Base-by-base conservation (phyloP, 2,797 vertebrate genomes). In the Thunnus albacares region DNA sequence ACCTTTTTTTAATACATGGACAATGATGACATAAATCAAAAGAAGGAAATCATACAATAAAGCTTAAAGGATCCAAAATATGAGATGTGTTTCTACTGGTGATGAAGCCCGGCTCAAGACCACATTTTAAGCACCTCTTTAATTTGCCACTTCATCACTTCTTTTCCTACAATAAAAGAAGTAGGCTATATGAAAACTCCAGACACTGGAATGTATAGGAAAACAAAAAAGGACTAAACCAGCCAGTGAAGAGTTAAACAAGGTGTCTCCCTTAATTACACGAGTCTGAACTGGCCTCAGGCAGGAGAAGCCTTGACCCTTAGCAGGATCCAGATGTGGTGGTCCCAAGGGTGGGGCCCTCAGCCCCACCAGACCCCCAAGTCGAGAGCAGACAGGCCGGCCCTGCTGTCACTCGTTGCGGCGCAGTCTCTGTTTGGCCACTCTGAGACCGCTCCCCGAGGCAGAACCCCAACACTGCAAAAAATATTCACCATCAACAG, bases 301-400 rank as follows among this genome's bases (percentile, higher is more conserved):
- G 98, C 98, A 95, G 95, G 95, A 97, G 97, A 97, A 96, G 97
- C 96, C 96, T 97, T 99, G 98, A 98, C 98, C 97, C 97, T 96
- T 97, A 97, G 97, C 97, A 96, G 97, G 96, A 98, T 98, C 98
- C 98, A 99, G 98, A 99, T 99, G 98, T 99, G 96, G 95, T 67
- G 93, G 95, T 97, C 97, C 96, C 97, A 86, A 94, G 97, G 97
- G 93, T 90, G 90, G 93, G 91, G 95, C 92, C 93, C 92, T 92
- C 82, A 67, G 91, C 89, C 88, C 89, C 86, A 85, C 81, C 90
- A 94, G 92, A 94, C 91, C 95, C 95, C 94, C 94, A 94, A 93
- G 93, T 93, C 33, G 73, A 92, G 88, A 93, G 94, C 94, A 95
- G 95, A 96, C 94, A 93, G 92, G 87, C 91, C 88, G 92, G 90